These are phyloP conservation scores for Muscina levida DNA, from an alignment of 2,888 invertebrate genomes.

Conservation along the genomic window DNA sequence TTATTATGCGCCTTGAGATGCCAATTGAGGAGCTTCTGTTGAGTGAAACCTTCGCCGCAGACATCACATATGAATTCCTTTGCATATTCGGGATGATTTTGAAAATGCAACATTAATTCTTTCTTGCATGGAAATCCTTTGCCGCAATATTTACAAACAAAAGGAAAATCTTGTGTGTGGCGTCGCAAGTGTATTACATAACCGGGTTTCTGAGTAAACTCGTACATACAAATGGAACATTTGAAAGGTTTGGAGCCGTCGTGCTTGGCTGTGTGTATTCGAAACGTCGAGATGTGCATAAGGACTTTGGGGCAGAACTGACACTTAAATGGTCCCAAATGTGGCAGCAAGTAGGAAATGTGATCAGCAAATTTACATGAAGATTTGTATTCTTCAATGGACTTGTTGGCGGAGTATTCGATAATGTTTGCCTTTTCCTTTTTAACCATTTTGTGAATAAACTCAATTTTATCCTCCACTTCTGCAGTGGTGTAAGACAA, in stretches of 20 bases:
- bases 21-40: slow-evolving; percentile 58
- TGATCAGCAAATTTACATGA: slow-evolving; percentile 66
- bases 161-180: slow-evolving; percentile 73
- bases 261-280: slow-evolving; percentile 65
- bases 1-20: slow-evolving; percentile 65
- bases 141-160: slow-evolving; percentile 72
- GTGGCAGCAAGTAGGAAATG: slow-evolving; percentile 70
- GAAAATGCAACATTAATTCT: slow-evolving; percentile 71
- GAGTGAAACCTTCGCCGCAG: slow-evolving; percentile 71
- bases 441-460: slow-evolving; percentile 65
- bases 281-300: slow-evolving; percentile 60
- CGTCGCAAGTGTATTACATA: slow-evolving; percentile 74
- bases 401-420: slow-evolving; percentile 66
- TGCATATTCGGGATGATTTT: slow-evolving; percentile 73
- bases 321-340: slow-evolving; percentile 74
- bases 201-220: slow-evolving; percentile 74
- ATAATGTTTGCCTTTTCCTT: slow-evolving; percentile 66
- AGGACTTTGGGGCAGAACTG: slow-evolving; percentile 68
- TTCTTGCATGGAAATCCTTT: slow-evolving; percentile 71
- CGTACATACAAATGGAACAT: slow-evolving; percentile 68
- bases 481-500: slow-evolving; percentile 70
- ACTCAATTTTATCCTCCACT: slow-evolving; percentile 70
- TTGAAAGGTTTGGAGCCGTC: slow-evolving; percentile 67
- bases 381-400: slow-evolving; percentile 66
- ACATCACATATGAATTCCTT: slow-evolving; percentile 71